phyloP scores from a whole-genome alignment of 1,140 invertebrate genomes.

The Microplitis demolitor region DNA sequence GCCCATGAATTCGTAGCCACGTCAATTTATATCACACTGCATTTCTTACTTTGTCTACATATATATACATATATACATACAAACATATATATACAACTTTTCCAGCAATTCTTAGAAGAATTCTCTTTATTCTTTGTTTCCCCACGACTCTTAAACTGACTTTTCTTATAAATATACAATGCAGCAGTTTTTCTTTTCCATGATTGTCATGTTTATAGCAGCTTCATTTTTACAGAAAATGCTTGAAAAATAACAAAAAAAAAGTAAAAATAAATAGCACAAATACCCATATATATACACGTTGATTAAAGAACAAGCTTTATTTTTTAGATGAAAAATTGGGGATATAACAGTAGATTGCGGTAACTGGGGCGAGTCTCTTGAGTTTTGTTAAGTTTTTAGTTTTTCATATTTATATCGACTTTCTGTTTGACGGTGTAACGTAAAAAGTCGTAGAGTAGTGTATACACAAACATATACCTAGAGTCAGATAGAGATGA shows the following conservation, averaged over 20 bases:
- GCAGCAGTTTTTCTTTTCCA: neutral
- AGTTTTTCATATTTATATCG: conserved; percentile 8
- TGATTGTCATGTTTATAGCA: neutral
- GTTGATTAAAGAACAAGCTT: too few relatives aligned
- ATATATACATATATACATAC: neutral
- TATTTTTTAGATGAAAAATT: neutral
- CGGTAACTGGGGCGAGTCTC: conserved; percentile 38
- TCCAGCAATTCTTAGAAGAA: neutral
- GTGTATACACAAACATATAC: neutral
- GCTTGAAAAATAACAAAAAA: too few relatives aligned
- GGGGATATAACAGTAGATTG: conserved; percentile 12
- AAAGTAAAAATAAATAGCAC: too few relatives aligned
- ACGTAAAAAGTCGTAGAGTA: neutral
- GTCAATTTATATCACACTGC: neutral
- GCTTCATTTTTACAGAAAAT: neutral
- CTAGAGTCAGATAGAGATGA: too few relatives aligned
- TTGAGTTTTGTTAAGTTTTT: conserved; percentile 14
- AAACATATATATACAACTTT: neutral
- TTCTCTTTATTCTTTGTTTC: neutral
- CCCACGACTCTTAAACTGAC: neutral
- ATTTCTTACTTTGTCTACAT: neutral
- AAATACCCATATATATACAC: too few relatives aligned
- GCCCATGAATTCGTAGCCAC: conserved; percentile 5
- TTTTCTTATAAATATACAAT: neutral
- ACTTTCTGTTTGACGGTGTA: conserved; percentile 9